Evolutionary conservation across 2,888 invertebrate genomes (phyloP), one percentile per base, ranked within the genome.

Genomic region (Seira ritae): DNA sequence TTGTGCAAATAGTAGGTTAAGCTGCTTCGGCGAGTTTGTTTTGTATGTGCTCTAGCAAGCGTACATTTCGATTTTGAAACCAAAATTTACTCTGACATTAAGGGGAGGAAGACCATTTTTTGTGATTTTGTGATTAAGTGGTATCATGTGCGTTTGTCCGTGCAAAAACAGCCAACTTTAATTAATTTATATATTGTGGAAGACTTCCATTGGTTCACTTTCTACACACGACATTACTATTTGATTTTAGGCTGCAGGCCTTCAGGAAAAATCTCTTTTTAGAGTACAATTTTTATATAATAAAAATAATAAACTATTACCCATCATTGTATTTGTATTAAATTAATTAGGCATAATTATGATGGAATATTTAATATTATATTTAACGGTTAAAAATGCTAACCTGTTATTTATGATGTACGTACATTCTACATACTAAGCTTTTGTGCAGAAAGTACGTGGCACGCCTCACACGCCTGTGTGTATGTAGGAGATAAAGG

Each of bases 201-300:
- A 31, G 31, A 31, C 31, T 31, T 31, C 31, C 31, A 31, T 31
- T 8, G 15, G 15, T 50, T 50, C 50, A 50, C 50, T 50, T 50
- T 50, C 15, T 50, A 50, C 50, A 50, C 50, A 50, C 6, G 50
- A 50, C 50, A n/a, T 50, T 50, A n/a, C n/a, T 50, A 10, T 65
- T 6, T 60, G 60, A n/a, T n/a, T 60, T 60, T 60, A 66, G 23
- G 67, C n/a, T 24, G 20, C 23, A 23, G 22, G 31, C 31, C 31
- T 31, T 31, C 31, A 67, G 20, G 67, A 20, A 67, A 12, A 23
- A 67, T 23, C 67, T 67, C 67, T 67, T 67, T 67, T 67, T 20
- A 67, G 67, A 67, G 67, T 67, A 67, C 67, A 67, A 67, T 65
- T 65, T 65, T 65, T 22, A 19, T 65, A 65, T 22, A 65, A 65